Evolutionary conservation across 1,140 invertebrate species (phyloP).

Genomic region (Ceratina japonica): DNA sequence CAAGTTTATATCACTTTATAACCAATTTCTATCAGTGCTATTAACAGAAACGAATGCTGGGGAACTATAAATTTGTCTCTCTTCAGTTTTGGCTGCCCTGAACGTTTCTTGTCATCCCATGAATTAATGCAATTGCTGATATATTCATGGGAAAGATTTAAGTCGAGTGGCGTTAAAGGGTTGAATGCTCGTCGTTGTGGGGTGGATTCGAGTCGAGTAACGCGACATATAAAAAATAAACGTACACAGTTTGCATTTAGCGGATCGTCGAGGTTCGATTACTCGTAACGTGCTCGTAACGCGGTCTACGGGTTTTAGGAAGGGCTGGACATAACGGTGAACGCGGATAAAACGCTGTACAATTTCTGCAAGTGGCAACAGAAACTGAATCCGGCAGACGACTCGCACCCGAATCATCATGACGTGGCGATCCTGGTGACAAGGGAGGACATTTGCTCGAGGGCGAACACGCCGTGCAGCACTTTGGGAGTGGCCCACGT

Average conservation of each 20-base stretch:
- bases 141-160: too few species aligned
- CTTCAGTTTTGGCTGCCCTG: too few species aligned
- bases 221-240: neutral
- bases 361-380: conserved; percentile 94
- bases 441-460: conserved; percentile 91
- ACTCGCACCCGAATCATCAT: conserved; percentile 93
- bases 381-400: conserved; percentile 87
- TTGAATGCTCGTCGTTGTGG: neutral
- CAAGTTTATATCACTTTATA: too few species aligned
- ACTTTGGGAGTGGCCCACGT: conserved; percentile 94
- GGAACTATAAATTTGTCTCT: too few species aligned
- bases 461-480: conserved; percentile 87
- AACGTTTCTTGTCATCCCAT: too few species aligned
- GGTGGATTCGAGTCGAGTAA: neutral
- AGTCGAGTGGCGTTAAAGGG: neutral
- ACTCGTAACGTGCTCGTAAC: too few species aligned
- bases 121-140: too few species aligned
- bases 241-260: conserved; percentile 8
- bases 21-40: too few species aligned
- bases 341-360: conserved; percentile 89
- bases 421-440: conserved; percentile 96
- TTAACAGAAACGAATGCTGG: too few species aligned
- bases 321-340: conserved; percentile 87
- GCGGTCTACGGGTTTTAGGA: conserved; percentile 76
- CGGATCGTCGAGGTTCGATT: neutral